phyloP scores from a whole-genome alignment of 1,140 invertebrate species.

The Drosophila tsacasi region DNA sequence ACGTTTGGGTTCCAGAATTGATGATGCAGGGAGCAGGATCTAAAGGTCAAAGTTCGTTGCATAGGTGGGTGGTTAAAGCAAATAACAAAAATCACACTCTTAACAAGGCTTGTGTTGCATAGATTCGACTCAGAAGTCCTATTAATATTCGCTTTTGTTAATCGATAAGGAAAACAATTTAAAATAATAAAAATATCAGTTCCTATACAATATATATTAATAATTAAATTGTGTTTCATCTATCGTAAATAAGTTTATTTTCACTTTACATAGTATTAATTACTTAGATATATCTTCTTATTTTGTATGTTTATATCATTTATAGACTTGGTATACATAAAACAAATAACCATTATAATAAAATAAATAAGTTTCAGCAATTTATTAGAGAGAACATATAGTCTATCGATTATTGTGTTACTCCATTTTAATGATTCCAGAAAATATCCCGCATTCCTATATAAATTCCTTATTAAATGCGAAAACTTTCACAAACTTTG shows the following conservation, averaged over 20 bases:
- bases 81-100: background rate
- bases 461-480: background rate
- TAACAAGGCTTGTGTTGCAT: too few species aligned
- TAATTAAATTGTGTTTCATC: too few species aligned
- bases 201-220: too few species aligned
- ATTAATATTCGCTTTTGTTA: background rate
- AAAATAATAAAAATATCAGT: too few species aligned
- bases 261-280: too few species aligned
- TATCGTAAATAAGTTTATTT: too few species aligned
- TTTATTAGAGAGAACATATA: background rate
- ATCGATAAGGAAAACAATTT: background rate
- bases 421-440: background rate
- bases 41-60: constrained; percentile 62
- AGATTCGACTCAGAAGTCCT: background rate
- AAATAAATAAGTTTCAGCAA: background rate
- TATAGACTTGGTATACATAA: too few species aligned
- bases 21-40: background rate
- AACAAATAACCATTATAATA: background rate
- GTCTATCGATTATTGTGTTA: background rate
- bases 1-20: constrained; percentile 19
- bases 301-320: too few species aligned
- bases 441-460: background rate
- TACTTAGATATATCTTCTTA: too few species aligned
- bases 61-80: background rate
- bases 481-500: constrained; percentile 9